Evolutionary conservation across 2,888 invertebrate species (phyloP).

Genomic region (Epicampocera succincta): DNA sequence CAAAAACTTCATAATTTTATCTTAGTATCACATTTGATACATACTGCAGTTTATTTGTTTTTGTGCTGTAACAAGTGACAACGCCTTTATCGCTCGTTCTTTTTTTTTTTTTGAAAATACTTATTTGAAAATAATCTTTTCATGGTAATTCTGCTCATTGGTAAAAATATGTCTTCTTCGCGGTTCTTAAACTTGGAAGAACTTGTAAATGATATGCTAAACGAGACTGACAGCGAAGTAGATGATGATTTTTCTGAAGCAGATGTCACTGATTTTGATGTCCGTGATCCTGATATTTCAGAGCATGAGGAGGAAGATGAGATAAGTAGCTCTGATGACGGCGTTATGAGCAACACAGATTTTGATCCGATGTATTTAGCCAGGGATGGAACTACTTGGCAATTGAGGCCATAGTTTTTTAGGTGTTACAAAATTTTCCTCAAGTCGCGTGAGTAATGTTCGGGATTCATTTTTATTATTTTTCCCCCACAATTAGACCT

Average conservation of each 20-base stretch:
- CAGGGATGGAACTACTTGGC: neutral
- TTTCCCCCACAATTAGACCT: constrained; percentile 26
- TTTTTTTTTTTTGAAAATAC: constrained; percentile 12
- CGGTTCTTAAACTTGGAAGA: constrained; percentile 21
- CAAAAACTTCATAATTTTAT: neutral
- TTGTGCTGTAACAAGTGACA: neutral
- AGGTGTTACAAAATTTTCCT: no score
- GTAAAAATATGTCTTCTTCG: constrained; percentile 8
- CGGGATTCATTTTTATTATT: constrained; percentile 21
- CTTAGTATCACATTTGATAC: no score
- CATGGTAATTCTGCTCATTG: neutral
- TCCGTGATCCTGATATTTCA: neutral
- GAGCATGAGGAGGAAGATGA: neutral
- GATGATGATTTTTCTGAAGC: constrained; percentile 5
- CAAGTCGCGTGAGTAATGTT: neutral
- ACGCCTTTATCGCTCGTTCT: constrained; percentile 5
- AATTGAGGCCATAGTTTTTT: neutral
- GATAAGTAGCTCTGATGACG: constrained; percentile 3
- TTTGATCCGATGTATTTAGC: neutral
- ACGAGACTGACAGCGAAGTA: neutral
- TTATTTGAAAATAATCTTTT: constrained; percentile 4
- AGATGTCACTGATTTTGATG: constrained; percentile 4
- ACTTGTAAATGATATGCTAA: constrained; percentile 14
- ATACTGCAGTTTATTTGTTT: neutral
- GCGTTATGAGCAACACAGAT: no score